Evolutionary conservation across 2,888 invertebrate genomes (phyloP), one percentile per base, ranked within the genome.

Genomic region (Drosophila mimetica): DNA sequence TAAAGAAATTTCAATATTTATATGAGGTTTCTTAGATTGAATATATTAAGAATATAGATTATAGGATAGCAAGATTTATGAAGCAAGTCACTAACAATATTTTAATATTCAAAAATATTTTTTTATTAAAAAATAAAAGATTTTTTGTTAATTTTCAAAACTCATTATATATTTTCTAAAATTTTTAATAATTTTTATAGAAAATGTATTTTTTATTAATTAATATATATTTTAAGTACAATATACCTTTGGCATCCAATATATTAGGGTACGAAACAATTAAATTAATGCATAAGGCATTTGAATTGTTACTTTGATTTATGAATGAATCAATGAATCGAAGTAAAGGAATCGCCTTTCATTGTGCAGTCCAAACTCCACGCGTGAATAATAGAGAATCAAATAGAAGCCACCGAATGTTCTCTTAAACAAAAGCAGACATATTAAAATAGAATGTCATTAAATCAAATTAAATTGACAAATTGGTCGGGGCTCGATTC

Each of bases 391-490:
- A 32, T 22, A 47, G 20, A 53, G 6, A n/a, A 20, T 5, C 9
- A 44, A 13, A 16, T 22, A 14, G 13, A 32, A 32, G 30, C 20
- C 22, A 44, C 32, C 25, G 25, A 25, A 14, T 42, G n/a, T 22
- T 46, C 42, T 9, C n/a, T n/a, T 36, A 36, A 36, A 36, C 25
- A 50, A 36, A 36, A 39, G 32, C 36, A 9, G 11, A 37, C 22
- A 55, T 57, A 50, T 55, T 51, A 30, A 46, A 58, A 67, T 44
- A 51, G 52, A 58, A 61, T 44, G 44, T 37, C 64, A 55, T 48
- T 71, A 71, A 76, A 72, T 73, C 59, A 63, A 75, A 73, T 77
- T 71, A 67, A 81, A 69, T 73, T 76, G 78, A 83, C 72, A 80
- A 83, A 79, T 83, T 75, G 70, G 46, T 53, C n/a, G 28, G 13